Percentiles rank a stretch among this genome's conserved stretches.
These are phyloP conservation scores for Arctocebus calabarensis DNA, from an alignment of 2,797 vertebrate genomes.

Conservation along the genomic window DNA sequence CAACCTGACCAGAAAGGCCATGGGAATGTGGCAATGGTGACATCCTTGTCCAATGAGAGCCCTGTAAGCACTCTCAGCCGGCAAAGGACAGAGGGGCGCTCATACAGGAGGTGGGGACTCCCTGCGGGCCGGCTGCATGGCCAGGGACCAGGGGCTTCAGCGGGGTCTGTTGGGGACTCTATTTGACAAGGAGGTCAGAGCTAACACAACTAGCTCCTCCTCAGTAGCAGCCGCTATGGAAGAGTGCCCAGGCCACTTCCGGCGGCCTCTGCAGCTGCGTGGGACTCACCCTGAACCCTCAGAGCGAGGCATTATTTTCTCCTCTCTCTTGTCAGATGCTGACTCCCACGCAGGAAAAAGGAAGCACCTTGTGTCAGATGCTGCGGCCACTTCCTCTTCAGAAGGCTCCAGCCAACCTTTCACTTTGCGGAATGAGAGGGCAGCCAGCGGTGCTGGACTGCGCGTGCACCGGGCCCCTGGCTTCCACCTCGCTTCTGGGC, in stretches of 20 bases:
- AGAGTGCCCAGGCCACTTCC: constrained; percentile 43
- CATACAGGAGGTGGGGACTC: neutral
- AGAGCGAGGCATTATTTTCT: constrained; percentile 63
- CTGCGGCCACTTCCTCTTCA: constrained; percentile 89
- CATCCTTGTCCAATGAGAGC: neutral
- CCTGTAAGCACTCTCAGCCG: neutral
- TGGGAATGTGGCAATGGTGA: neutral
- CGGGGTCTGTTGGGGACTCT: neutral
- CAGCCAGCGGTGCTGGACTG: constrained; percentile 49
- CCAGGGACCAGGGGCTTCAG: fast-evolving
- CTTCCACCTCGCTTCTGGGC: neutral
- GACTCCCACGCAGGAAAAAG: constrained; percentile 89
- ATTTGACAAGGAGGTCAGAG: neutral
- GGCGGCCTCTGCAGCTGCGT: constrained; percentile 53
- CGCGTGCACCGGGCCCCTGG: neutral
- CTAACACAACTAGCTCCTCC: neutral
- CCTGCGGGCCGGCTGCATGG: neutral
- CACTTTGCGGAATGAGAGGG: constrained; percentile 56
- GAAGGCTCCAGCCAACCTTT: constrained; percentile 74
- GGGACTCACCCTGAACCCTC: constrained; percentile 12
- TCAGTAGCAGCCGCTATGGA: neutral
- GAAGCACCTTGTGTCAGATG: constrained; percentile 87
- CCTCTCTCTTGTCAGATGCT: constrained; percentile 82
- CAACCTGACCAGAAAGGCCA: neutral
- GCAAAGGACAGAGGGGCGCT: neutral